phyloP scores from a whole-genome alignment of 2,888 invertebrate species.

The Alsophila aescularia region DNA sequence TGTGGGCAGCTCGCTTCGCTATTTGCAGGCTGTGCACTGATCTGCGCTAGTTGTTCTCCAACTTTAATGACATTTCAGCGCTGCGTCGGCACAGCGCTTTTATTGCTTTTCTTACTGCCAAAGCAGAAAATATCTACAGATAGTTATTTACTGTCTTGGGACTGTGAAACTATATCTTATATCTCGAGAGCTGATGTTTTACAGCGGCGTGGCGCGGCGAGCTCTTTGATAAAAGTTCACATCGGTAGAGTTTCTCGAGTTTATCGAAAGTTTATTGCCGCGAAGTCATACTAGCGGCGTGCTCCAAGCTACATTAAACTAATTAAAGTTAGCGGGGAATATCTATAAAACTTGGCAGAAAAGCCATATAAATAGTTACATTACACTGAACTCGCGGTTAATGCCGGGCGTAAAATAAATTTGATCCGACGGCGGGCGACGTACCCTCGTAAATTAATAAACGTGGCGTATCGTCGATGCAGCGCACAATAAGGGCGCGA shows the following conservation, averaged over 20 bases:
- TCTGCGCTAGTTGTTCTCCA: not conserved
- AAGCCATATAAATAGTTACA: conserved; percentile 12
- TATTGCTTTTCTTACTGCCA: conserved; percentile 27
- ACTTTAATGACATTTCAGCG: conserved; percentile 22
- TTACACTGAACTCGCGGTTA: conserved; percentile 9
- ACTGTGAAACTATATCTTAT: conserved; percentile 24
- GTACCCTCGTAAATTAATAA: conserved; percentile 29
- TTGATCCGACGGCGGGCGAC: too few relatives aligned
- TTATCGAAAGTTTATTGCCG: conserved; percentile 22
- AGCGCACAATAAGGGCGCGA: conserved; percentile 21
- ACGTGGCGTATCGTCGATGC: conserved; percentile 12
- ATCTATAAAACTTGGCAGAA: conserved; percentile 18
- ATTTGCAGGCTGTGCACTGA: too few relatives aligned
- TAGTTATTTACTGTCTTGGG: conserved; percentile 30
- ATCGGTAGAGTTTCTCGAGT: conserved; percentile 16
- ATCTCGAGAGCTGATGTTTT: conserved; percentile 22
- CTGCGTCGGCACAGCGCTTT: conserved; percentile 18
- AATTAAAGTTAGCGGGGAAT: conserved; percentile 19
- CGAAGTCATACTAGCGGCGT: conserved; percentile 11
- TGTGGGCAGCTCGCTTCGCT: not conserved
- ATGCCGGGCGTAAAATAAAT: conserved; percentile 9
- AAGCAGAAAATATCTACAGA: conserved; percentile 23
- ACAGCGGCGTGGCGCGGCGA: conserved; percentile 20
- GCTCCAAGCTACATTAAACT: conserved; percentile 23
- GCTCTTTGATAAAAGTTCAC: conserved; percentile 24